phyloP scores from a whole-genome alignment of 1,140 invertebrate genomes.

The Heliconius congener region DNA sequence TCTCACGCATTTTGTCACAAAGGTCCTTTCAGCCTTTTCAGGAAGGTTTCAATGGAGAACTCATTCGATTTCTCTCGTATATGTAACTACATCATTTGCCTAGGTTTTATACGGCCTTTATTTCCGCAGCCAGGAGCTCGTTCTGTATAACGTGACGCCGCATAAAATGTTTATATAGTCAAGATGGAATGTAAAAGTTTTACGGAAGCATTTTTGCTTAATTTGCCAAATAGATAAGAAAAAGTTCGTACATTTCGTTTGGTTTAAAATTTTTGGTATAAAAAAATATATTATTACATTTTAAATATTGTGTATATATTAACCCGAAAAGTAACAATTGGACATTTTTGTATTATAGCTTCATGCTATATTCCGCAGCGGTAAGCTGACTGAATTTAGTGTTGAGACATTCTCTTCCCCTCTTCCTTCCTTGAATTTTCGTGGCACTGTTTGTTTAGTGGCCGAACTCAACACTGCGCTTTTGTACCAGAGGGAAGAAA shows the following conservation, averaged over 20 bases:
- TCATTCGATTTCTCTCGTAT: constrained; percentile 44
- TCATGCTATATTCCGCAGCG: too few species aligned
- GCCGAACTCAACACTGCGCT: too few species aligned
- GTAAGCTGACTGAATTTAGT: too few species aligned
- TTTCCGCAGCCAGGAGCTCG: constrained; percentile 32
- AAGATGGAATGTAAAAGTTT: constrained; percentile 29
- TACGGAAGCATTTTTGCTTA: constrained; percentile 18
- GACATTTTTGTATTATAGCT: too few species aligned
- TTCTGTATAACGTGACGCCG: constrained; percentile 30
- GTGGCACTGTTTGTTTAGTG: too few species aligned
- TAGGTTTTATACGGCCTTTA: constrained; percentile 44
- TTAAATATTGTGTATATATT: too few species aligned
- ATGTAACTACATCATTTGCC: constrained; percentile 40
- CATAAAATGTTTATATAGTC: constrained; percentile 30
- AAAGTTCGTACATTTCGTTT: background rate
- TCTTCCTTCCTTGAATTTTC: too few species aligned
- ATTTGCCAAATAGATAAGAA: constrained; percentile 1
- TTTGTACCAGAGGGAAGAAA: too few species aligned
- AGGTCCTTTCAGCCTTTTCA: constrained; percentile 42
- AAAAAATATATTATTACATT: background rate
- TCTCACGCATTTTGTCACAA: constrained; percentile 42
- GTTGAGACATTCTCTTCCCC: too few species aligned
- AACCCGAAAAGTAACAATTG: too few species aligned
- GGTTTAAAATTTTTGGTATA: background rate
- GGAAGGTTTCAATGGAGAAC: constrained; percentile 39